Evolutionary conservation across 2,113 vertebrate species (phyloP).

Genomic region (Passer montanus): DNA sequence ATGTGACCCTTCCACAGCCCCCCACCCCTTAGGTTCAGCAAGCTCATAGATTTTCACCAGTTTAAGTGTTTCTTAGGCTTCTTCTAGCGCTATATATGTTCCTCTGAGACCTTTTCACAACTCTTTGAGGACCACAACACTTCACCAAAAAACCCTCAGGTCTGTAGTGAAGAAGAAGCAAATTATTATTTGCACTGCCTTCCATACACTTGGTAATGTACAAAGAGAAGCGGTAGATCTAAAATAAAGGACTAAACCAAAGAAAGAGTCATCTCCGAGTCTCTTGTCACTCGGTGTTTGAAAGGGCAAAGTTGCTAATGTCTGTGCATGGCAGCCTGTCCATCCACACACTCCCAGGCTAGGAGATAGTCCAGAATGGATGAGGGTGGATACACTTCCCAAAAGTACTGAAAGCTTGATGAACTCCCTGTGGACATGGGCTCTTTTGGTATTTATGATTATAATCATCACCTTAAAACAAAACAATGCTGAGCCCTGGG

Average conservation of each 20-base stretch:
- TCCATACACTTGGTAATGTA: not conserved
- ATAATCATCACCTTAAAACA: not conserved
- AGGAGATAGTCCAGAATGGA: not conserved
- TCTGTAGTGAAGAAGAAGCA: not conserved
- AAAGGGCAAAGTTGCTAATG: not conserved
- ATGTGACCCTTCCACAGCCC: not conserved
- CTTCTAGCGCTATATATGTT: not conserved
- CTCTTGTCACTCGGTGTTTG: not conserved
- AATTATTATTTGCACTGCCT: not conserved
- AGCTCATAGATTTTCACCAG: not conserved
- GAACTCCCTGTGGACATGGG: not conserved
- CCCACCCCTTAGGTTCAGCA: not conserved
- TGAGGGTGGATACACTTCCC: accelerated
- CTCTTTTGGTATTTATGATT: not conserved
- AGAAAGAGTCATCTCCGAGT: accelerated
- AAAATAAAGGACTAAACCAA: not conserved
- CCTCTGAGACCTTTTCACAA: not conserved
- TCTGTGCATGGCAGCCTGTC: not conserved
- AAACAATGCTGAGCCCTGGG: not conserved
- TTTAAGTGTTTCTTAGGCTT: not conserved
- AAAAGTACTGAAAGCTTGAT: not conserved
- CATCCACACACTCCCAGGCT: not conserved
- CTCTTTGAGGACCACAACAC: not conserved
- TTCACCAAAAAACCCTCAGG: not conserved
- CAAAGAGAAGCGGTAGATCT: not conserved